Evolutionary conservation across 1,140 invertebrate genomes (phyloP).

Genomic region (Drosophila willistoni): DNA sequence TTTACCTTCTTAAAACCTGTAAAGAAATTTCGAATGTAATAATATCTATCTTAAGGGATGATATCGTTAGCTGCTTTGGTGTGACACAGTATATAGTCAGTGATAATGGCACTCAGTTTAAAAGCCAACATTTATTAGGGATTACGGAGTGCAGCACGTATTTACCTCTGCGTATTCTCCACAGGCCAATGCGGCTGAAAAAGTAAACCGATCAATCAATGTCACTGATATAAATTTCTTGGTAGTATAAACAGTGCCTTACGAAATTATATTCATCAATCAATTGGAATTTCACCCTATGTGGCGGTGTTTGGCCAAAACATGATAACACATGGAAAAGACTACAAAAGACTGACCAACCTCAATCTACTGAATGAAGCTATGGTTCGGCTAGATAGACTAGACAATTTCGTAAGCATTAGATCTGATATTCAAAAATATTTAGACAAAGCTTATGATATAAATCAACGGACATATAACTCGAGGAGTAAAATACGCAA

Average conservation of each 20-base stretch:
- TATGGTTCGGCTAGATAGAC: too few species aligned
- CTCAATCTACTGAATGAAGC: conserved; percentile 15
- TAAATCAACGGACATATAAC: conserved; percentile 9
- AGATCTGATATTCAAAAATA: too few species aligned
- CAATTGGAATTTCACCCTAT: conserved; percentile 20
- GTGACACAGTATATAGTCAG: conserved; percentile 3
- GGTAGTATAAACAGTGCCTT: too few species aligned
- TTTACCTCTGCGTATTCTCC: conserved; percentile 20
- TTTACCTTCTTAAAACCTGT: too few species aligned
- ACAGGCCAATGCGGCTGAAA: conserved; percentile 25
- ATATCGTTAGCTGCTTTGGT: conserved; percentile 5
- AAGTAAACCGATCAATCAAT: conserved; percentile 14
- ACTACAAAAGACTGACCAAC: conserved; percentile 1
- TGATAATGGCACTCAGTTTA: conserved; percentile 18
- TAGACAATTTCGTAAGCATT: too few species aligned
- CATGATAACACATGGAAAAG: conserved; percentile 22
- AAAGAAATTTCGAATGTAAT: too few species aligned
- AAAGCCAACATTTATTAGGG: conserved; percentile 6
- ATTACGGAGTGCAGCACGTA: conserved; percentile 9
- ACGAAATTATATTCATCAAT: too few species aligned
- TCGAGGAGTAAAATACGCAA: neutral
- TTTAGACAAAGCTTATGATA: too few species aligned
- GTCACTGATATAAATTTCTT: neutral
- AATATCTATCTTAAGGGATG: too few species aligned
- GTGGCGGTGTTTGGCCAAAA: conserved; percentile 17